Base-by-base conservation (phyloP, 1,140 invertebrate genomes). In the Monomorium pharaonis region DNA sequence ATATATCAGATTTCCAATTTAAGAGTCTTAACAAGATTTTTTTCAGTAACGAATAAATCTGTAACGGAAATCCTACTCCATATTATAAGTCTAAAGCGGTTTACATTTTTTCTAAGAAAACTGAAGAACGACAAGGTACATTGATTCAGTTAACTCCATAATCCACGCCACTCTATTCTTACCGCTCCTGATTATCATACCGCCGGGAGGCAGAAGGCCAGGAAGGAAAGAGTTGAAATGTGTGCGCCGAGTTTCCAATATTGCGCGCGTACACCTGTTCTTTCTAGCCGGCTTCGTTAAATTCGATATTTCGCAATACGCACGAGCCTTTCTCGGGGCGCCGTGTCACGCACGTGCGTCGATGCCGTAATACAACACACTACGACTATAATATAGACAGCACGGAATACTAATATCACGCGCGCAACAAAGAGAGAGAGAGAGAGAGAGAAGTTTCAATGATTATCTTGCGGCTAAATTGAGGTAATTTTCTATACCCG, bases 281-380 rank as follows among this genome's bases (percentile, higher is more conserved):
- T 89, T 49, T 70, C 76, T 90, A 81, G 81, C 69, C 63, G 70
- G 83, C 81, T 88, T 90, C 89, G 88, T 90, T 90, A 90, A 90
- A 90, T 90, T 90, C 83, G 83, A 85, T 85, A 90, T 90, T 90
- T 90, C 88, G 86, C 86, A 90, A 90, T 83, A 67, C 86, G 86
- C 81, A 87, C 81, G 89, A 88, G 89, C 89, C 88, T 89, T 89
- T 89, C 86, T 77, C 86, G 88, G 85, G 85, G 89, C 86, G 88
- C 51, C 67, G 69, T 51, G 78, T 76, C 70, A 90, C 86, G 89
- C 89, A 90, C 88, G 88, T 90, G 88, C 88, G 86, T 90, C 74
- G 70, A 90, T 88, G 89, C 89, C 58, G 86, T 84, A 90, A 90
- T 42, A 69, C 74, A 33, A 78, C 49, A 47, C 49, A 77, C 63